phyloP scores from a whole-genome alignment of 1,140 invertebrate genomes.

The Pectinophora gossypiella region DNA sequence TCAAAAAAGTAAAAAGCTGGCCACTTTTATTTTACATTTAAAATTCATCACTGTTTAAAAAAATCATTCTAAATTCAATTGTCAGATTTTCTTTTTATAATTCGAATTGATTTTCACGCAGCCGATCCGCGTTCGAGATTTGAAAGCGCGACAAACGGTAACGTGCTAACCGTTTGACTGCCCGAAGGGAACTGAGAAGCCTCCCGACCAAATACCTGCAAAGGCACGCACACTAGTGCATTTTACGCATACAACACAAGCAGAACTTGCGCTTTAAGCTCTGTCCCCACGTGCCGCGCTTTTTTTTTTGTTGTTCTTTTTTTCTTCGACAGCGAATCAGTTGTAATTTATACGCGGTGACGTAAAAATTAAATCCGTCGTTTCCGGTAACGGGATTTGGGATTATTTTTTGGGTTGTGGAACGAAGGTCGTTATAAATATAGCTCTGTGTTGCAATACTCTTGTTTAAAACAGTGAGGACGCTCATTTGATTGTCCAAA shows the following conservation, averaged over 20 bases:
- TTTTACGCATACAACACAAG: slow-evolving; percentile 33
- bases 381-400: not conserved
- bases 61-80: not conserved
- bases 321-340: slow-evolving; percentile 17
- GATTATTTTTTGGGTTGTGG: not conserved
- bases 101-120: not conserved
- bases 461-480: not conserved
- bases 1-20: not conserved
- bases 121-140: slow-evolving; percentile 16
- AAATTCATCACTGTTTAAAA: not conserved
- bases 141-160: not conserved
- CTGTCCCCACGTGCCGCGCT: slow-evolving; percentile 38
- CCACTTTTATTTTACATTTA: not conserved
- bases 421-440: not conserved
- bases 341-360: slow-evolving; percentile 17
- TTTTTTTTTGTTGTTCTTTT: slow-evolving; percentile 24
- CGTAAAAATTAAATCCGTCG: slow-evolving; percentile 1
- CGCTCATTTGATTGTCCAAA: not conserved
- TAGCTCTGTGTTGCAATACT: not conserved
- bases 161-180: slow-evolving; percentile 31
- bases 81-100: not conserved
- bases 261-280: slow-evolving; percentile 52
- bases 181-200: slow-evolving; percentile 56
- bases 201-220: slow-evolving; percentile 52
- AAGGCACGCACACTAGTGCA: slow-evolving; percentile 54